Evolutionary conservation across 1,140 invertebrate species (phyloP).

Genomic region (Platorchestia sp.): DNA sequence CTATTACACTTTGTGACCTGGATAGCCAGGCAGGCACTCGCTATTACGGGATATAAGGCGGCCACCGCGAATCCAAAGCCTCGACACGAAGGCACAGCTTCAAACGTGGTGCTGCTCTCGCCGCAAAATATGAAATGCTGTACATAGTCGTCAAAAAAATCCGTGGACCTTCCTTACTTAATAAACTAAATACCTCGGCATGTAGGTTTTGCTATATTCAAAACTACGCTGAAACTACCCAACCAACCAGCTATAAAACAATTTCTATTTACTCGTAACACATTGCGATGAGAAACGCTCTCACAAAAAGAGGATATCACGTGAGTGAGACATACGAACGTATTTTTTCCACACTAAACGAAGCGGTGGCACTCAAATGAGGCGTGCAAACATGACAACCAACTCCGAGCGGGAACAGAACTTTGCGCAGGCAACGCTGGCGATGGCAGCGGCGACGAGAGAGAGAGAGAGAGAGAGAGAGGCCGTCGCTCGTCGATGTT

Average conservation of each 20-base stretch:
- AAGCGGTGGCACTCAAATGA: background rate
- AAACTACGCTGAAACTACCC: background rate
- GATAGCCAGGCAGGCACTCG: constrained; percentile 28
- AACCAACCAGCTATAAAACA: background rate
- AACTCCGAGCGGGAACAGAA: background rate
- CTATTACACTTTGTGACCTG: constrained; percentile 36
- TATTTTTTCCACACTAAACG: background rate
- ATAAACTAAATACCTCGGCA: background rate
- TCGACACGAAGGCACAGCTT: background rate
- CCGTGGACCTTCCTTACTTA: background rate
- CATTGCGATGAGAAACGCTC: background rate
- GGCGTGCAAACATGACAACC: background rate
- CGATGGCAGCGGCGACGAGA: background rate
- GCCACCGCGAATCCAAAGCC: background rate
- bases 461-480: background rate
- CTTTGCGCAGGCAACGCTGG: background rate
- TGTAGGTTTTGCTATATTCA: background rate
- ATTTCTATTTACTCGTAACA: background rate
- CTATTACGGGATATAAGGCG: constrained; percentile 31
- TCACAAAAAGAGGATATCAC: background rate
- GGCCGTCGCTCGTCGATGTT: background rate
- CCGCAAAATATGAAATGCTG: background rate
- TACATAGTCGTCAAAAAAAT: background rate
- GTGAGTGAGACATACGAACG: background rate
- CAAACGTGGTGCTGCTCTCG: background rate